Percentiles rank a stretch among this genome's conserved stretches.
Evolutionary conservation across 2,888 invertebrate genomes (phyloP).

Genomic region (Drosophila buzzatii): DNA sequence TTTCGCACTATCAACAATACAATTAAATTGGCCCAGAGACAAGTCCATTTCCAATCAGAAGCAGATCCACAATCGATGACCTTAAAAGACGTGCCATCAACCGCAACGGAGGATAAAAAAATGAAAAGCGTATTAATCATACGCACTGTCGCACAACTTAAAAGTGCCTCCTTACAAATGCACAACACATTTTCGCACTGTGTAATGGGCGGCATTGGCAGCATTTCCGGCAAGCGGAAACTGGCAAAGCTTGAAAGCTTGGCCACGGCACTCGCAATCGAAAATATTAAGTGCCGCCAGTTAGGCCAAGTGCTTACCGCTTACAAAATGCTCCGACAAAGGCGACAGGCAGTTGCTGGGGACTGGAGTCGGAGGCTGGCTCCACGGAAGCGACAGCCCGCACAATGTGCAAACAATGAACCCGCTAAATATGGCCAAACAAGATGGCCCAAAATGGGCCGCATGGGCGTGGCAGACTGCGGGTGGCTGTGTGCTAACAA

Average conservation of each 20-base stretch:
- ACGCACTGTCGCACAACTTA: constrained; percentile 63
- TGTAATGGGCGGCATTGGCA: constrained; percentile 65
- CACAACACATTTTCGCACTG: constrained; percentile 38
- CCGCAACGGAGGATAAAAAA: constrained; percentile 18
- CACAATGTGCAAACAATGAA: constrained; percentile 75
- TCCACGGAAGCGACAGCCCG: constrained; percentile 42
- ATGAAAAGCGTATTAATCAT: constrained; percentile 64
- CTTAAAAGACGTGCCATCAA: constrained; percentile 11
- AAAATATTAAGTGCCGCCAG: constrained; percentile 79
- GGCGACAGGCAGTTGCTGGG: not conserved
- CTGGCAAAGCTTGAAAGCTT: constrained; percentile 12
- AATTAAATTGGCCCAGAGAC: not conserved
- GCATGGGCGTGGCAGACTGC: not conserved
- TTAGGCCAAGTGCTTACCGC: constrained; percentile 74
- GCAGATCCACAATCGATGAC: constrained; percentile 22
- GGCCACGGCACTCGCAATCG: constrained; percentile 44
- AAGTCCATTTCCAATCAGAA: constrained; percentile 15
- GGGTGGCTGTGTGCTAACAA: constrained; percentile 3
- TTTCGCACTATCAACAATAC: not conserved
- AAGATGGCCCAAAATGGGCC: constrained; percentile 15
- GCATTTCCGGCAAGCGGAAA: constrained; percentile 61
- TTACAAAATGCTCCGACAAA: constrained; percentile 54
- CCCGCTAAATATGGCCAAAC: constrained; percentile 69
- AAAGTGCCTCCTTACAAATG: constrained; percentile 39
- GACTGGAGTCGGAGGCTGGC: not conserved